A percentile compares a stretch with the other conserved stretches of the same genome.
Conservation (phyloP, 1,140 invertebrate species). For the Micrasema longulum region DNA sequence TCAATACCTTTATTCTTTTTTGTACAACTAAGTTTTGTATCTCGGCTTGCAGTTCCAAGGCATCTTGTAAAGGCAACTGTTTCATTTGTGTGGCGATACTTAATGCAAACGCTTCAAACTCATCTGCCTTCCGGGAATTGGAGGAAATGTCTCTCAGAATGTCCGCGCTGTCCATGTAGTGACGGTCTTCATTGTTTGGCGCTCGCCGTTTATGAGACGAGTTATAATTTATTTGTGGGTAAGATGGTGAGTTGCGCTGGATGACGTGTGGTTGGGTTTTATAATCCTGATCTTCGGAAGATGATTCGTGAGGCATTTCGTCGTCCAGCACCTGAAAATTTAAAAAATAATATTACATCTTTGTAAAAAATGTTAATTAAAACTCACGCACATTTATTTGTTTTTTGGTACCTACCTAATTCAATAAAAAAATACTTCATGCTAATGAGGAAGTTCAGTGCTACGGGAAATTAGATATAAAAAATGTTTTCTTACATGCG, state of each 20-base stretch:
- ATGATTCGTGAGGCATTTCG: too few relatives aligned
- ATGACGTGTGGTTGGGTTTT: background rate
- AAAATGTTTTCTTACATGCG: too few relatives aligned
- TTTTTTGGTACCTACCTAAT: too few relatives aligned
- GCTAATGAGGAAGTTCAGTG: too few relatives aligned
- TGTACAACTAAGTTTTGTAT: slow-evolving; percentile 30
- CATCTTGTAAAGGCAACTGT: slow-evolving; percentile 22
- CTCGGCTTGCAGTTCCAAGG: slow-evolving; percentile 25
- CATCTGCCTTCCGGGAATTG: slow-evolving; percentile 16
- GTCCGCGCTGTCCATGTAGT: slow-evolving; percentile 22
- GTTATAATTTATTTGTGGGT: background rate
- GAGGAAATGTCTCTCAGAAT: slow-evolving; percentile 28
- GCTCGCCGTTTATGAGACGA: background rate
- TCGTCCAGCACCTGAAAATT: too few relatives aligned
- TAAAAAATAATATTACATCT: too few relatives aligned
- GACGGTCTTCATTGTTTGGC: slow-evolving; percentile 15
- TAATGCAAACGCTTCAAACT: slow-evolving; percentile 14
- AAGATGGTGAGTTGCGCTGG: slow-evolving; percentile 2
- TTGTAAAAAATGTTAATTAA: too few relatives aligned
- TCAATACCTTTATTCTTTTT: slow-evolving; percentile 27
- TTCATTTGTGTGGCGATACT: slow-evolving; percentile 29
- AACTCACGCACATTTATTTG: too few relatives aligned
- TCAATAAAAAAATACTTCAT: too few relatives aligned
- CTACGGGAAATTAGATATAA: too few relatives aligned
- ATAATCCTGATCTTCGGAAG: slow-evolving; percentile 23